These are phyloP conservation scores for Glyphotaelius pellucidus DNA, from an alignment of 2,888 invertebrate genomes.

Conservation along the genomic window DNA sequence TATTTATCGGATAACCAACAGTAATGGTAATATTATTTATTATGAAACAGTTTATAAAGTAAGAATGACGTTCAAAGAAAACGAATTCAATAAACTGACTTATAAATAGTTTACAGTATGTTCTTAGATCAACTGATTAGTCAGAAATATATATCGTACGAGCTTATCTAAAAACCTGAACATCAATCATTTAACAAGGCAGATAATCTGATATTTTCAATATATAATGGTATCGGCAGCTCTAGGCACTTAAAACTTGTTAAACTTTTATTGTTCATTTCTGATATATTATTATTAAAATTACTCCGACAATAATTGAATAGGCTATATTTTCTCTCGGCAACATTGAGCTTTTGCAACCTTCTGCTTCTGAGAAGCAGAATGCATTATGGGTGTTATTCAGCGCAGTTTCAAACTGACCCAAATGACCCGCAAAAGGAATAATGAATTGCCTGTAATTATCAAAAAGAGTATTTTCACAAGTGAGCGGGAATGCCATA, in stretches of 20 bases:
- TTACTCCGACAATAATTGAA: background rate
- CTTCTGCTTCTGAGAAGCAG: background rate
- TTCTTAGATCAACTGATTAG: background rate
- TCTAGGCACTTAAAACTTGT: background rate
- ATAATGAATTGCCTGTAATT: conserved; percentile 55
- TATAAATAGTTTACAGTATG: background rate
- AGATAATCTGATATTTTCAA: background rate
- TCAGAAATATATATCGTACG: background rate
- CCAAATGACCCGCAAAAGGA: conserved; percentile 52
- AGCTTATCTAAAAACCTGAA: background rate
- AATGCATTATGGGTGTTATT: conserved; percentile 51
- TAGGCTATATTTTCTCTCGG: background rate
- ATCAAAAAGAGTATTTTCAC: conserved; percentile 50
- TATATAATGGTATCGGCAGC: background rate
- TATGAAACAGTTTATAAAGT: background rate
- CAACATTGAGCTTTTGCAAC: background rate
- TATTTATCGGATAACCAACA: too few relatives aligned
- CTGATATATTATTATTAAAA: too few relatives aligned
- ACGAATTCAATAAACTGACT: background rate
- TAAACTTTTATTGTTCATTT: background rate
- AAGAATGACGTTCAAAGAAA: background rate
- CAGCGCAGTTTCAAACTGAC: conserved; percentile 44
- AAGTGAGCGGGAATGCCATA: conserved; percentile 47
- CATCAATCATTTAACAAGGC: background rate
- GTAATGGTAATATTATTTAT: background rate